Conservation (phyloP, 2,888 invertebrate species). For the Resseliella maxima region DNA sequence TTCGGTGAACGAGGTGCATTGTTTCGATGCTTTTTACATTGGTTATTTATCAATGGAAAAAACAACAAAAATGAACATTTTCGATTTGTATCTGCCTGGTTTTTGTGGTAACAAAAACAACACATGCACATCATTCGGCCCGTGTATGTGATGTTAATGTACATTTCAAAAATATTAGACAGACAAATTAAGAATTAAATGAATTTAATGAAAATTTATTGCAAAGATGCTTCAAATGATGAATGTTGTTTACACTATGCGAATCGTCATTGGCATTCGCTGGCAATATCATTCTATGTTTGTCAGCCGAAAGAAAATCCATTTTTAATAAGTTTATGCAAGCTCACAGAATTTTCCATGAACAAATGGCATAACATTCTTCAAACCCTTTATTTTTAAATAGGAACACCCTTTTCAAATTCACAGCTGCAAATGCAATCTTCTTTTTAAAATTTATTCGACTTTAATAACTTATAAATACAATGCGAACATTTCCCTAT, state of each 20-base stretch:
- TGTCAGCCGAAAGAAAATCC: not conserved
- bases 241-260: slow-evolving; percentile 1
- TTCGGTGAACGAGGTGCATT: slow-evolving; percentile 11
- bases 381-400: not conserved
- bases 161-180: slow-evolving; percentile 42
- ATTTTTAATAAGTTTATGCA: slow-evolving; percentile 27
- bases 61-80: not conserved
- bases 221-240: slow-evolving; percentile 22
- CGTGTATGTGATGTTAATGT: slow-evolving; percentile 41
- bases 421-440: slow-evolving; percentile 19
- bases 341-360: not conserved
- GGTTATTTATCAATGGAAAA: not conserved
- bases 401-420: not conserved
- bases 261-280: not conserved
- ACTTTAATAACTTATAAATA: not conserved
- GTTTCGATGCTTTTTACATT: not conserved
- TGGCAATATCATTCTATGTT: not conserved
- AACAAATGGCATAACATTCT: not conserved
- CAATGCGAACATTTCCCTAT: not conserved
- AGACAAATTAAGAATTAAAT: slow-evolving; percentile 55
- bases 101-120: not conserved
- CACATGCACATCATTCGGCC: not conserved
- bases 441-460: not conserved
- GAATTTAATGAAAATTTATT: slow-evolving; percentile 55
- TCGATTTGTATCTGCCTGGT: not conserved